A percentile compares a stretch with the other conserved stretches of the same genome.
Evolutionary conservation across 2,888 invertebrate genomes (phyloP).

Genomic region (Mechanitis messenoides): DNA sequence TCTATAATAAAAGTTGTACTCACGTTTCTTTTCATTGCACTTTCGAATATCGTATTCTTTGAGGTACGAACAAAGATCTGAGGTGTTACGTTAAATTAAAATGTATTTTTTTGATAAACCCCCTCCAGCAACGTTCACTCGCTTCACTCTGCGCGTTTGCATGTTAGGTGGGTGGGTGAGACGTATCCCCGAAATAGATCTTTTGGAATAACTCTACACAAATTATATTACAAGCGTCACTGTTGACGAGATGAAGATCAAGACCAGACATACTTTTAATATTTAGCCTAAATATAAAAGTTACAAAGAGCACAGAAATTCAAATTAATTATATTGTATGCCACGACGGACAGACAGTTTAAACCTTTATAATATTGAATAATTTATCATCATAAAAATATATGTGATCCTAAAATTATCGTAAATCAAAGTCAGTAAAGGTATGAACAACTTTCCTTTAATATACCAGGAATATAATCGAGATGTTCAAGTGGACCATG

Average conservation of each 20-base stretch:
- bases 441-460: no score
- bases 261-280: constrained; percentile 41
- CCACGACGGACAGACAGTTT: background rate
- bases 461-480: no score
- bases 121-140: constrained; percentile 53
- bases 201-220: constrained; percentile 72
- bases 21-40: constrained; percentile 68
- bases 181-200: constrained; percentile 69
- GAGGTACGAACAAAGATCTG: no score
- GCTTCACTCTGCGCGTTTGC: constrained; percentile 54
- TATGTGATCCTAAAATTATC: no score
- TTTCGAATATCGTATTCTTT: background rate
- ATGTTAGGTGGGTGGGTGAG: constrained; percentile 49
- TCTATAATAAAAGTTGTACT: constrained; percentile 41
- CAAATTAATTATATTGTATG: background rate
- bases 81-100: constrained; percentile 25
- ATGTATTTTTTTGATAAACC: constrained; percentile 41
- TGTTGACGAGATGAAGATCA: constrained; percentile 64
- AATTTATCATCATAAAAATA: no score
- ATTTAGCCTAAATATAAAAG: constrained; percentile 20
- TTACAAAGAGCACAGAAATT: background rate
- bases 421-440: no score
- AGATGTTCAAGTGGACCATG: no score
- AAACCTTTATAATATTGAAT: no score
- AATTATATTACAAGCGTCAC: constrained; percentile 73